Evolutionary conservation across 1,140 invertebrate species (phyloP), one percentile per base, ranked within the genome.

Genomic region (Leptinotarsa texana): DNA sequence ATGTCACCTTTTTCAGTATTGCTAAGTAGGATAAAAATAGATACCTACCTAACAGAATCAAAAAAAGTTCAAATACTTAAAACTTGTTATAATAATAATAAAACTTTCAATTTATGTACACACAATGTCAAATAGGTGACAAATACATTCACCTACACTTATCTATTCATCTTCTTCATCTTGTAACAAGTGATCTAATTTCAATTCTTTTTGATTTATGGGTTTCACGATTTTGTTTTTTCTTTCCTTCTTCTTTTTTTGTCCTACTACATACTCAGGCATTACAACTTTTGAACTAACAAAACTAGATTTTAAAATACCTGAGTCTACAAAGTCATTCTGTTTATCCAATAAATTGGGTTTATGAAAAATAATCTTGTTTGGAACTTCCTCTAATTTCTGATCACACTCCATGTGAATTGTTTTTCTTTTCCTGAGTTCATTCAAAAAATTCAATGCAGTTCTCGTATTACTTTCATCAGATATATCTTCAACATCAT

Each of bases 261-360:
- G 85, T n/a, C 93, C 93, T 74, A 95, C 89, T n/a, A 93, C 88
- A 87, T 94, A 94, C 82, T 94, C 93, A 3, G 93, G 93, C 90
- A 94, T 92, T 3, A 94, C 86, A 49, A 93, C 73, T 84, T 93
- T 94, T 74, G 89, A 91, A 73, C 87, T 90, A 80, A 87, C 89
- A 76, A 92, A 91, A 69, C 87, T 82, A 13, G 89, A 82, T 80
- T 88, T 90, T 18, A 87, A 81, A 27, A 87, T 81, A 51, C 86
- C 82, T 69, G 22, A n/a, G 61, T 48, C 24, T 67, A 86, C 80
- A 72, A 80, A 83, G 0, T 75, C 79, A 71, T 83, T 84, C 42
- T 69, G 33, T 68, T 80, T 74, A 73, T 17, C 74, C 47, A 13
- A 69, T 62, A 21, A 73, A n/a, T 42, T 33, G 65, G 75, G 74